Evolutionary conservation across 1,140 invertebrate genomes (phyloP).

Genomic region (Hypsibius dujardini): DNA sequence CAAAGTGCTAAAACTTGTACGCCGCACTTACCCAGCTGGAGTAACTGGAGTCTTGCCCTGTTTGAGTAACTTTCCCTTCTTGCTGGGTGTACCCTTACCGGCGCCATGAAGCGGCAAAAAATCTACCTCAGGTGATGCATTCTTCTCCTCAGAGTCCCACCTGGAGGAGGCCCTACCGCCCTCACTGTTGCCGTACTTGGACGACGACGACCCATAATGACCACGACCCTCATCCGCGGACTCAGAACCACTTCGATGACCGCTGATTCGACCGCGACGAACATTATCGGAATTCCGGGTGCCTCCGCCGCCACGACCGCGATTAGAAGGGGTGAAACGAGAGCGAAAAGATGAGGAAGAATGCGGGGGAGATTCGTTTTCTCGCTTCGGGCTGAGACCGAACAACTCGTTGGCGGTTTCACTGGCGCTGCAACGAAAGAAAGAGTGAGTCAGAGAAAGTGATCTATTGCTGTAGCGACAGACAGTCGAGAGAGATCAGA

Average conservation of each 20-base stretch:
- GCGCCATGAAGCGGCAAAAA: neutral
- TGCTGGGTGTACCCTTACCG: neutral
- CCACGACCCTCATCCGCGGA: neutral
- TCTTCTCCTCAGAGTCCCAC: neutral
- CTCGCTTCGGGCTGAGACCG: slow-evolving; percentile 7
- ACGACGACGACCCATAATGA: neutral
- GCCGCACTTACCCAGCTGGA: no score
- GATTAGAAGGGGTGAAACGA: no score
- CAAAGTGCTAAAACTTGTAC: neutral
- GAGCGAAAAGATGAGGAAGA: no score
- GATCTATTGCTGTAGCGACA: no score
- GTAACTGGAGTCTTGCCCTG: neutral
- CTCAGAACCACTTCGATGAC: slow-evolving; percentile 1
- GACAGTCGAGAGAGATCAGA: no score
- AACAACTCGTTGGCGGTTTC: neutral
- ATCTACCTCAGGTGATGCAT: neutral
- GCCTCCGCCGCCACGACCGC: no score
- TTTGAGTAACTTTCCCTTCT: neutral
- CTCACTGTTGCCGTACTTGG: neutral
- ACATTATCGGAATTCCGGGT: no score
- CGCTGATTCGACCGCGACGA: slow-evolving; percentile 7
- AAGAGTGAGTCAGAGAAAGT: neutral
- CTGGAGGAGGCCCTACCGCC: neutral
- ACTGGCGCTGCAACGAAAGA: neutral
- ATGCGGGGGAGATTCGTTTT: neutral